phyloP scores from a whole-genome alignment of 2,113 vertebrate species.

The Thunnus maccoyii region DNA sequence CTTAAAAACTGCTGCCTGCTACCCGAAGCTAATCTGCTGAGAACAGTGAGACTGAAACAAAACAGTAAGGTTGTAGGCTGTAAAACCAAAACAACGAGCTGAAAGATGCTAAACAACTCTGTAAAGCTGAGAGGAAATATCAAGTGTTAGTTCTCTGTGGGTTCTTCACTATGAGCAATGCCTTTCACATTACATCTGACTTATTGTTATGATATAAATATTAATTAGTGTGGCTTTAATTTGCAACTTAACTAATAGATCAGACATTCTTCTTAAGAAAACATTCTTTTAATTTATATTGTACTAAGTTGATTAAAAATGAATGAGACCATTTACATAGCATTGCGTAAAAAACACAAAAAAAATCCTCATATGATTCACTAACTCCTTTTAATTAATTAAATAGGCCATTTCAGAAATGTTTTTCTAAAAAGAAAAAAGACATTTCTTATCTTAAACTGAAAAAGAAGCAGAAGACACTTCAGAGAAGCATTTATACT shows the following conservation, averaged over 20 bases:
- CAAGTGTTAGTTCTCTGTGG: background rate
- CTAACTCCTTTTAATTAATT: no score
- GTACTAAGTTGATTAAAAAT: no score
- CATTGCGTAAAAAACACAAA: background rate
- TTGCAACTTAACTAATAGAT: no score
- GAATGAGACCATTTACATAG: background rate
- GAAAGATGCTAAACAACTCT: background rate
- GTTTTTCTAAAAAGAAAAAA: background rate
- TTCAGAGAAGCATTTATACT: background rate
- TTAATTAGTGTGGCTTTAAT: background rate
- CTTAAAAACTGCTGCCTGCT: no score
- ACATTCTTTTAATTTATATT: no score
- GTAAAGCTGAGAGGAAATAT: background rate
- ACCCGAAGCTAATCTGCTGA: background rate
- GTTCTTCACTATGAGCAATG: background rate
- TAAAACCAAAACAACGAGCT: conserved; percentile 5
- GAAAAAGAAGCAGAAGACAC: background rate
- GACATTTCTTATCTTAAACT: background rate
- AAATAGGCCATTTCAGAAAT: no score
- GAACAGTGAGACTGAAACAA: background rate
- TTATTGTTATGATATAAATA: background rate
- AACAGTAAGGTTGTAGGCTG: background rate
- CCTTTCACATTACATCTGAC: background rate
- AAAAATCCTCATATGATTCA: background rate
- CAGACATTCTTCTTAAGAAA: no score